phyloP scores from a whole-genome alignment of 1,140 invertebrate species.

The Ceratina japonica region DNA sequence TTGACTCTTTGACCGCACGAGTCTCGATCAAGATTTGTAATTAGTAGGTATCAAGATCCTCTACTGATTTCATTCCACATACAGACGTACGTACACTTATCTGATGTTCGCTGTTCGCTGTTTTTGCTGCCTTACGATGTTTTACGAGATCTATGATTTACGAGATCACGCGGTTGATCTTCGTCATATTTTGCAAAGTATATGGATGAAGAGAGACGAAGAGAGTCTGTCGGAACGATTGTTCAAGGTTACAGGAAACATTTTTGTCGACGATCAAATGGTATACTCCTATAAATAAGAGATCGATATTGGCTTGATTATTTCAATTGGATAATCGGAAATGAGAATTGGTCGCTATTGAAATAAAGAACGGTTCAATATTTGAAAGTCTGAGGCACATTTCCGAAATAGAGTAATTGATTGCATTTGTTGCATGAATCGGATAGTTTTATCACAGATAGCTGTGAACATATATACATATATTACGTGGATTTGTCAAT shows the following conservation, averaged over 20 bases:
- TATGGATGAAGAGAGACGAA: slow-evolving; percentile 3
- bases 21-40: not conserved
- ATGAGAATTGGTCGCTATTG: no score
- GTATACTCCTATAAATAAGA: no score
- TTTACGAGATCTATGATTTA: slow-evolving; percentile 30
- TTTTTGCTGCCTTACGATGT: slow-evolving; percentile 29
- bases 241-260: not conserved
- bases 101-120: not conserved
- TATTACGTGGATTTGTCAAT: no score
- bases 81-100: slow-evolving; percentile 24
- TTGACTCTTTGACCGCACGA: not conserved
- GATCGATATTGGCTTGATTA: no score
- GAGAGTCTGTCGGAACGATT: not conserved
- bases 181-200: not conserved
- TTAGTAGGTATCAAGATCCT: not conserved
- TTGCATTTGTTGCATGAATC: no score
- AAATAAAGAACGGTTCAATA: no score
- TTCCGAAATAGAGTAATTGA: no score
- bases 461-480: no score
- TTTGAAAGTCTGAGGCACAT: no score
- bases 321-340: no score
- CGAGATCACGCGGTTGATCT: not conserved
- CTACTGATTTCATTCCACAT: not conserved
- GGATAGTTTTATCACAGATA: no score
- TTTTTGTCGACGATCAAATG: no score